A percentile compares a stretch with the other conserved stretches of the same genome.
Conservation (phyloP, 2,888 invertebrate genomes). For the Eurytoma californica region DNA sequence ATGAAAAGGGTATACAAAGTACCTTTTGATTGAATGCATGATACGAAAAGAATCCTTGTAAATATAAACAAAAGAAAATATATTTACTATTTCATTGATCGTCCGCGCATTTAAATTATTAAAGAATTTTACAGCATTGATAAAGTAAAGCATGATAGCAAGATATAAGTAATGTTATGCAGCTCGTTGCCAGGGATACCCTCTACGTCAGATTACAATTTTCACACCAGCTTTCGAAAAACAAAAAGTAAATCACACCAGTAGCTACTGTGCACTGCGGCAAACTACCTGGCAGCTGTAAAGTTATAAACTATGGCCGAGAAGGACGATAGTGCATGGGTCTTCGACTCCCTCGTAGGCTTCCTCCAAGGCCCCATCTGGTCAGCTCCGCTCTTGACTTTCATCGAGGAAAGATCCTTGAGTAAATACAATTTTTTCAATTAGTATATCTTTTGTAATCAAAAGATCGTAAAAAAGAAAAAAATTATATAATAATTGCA, state of each 20-base stretch:
- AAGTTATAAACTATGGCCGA: constrained; percentile 44
- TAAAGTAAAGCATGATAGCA: background rate
- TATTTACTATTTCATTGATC: background rate
- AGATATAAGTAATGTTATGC: constrained; percentile 45
- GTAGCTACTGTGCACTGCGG: background rate
- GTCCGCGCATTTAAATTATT: background rate
- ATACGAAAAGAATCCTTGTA: no score
- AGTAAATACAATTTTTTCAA: constrained; percentile 77
- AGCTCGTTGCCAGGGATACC: constrained; percentile 40
- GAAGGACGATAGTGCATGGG: constrained; percentile 86
- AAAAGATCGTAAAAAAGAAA: no score
- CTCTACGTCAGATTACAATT: constrained; percentile 21
- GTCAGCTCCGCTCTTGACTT: constrained; percentile 92
- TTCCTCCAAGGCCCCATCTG: constrained; percentile 95
- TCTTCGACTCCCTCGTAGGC: constrained; percentile 93
- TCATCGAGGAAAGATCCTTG: constrained; percentile 94
- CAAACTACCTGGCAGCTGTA: background rate
- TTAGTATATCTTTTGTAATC: background rate
- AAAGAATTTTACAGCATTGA: background rate
- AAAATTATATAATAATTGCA: background rate
- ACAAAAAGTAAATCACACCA: background rate
- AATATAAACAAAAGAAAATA: no score
- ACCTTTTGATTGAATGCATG: no score
- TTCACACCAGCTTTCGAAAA: constrained; percentile 32
- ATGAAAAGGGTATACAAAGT: no score